Conservation (phyloP, 2,797 vertebrate species). For the Tragopan temminckii region DNA sequence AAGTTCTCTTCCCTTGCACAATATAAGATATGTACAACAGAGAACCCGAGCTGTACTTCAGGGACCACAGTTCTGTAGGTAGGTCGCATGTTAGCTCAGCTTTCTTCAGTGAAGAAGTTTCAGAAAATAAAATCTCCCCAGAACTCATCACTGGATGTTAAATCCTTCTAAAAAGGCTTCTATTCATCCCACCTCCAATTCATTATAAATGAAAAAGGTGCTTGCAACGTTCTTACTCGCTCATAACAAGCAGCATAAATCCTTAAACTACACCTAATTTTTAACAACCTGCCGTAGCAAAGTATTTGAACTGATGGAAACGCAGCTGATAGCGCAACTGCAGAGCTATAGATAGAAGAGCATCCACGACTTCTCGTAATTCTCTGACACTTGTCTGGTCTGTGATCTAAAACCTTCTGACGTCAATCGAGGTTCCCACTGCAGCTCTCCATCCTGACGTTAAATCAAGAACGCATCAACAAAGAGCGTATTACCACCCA, state of each 20-base stretch:
- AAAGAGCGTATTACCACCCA: background rate
- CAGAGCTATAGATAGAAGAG: conserved; percentile 66
- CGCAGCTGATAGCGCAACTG: background rate
- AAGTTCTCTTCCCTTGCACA: background rate
- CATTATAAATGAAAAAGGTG: background rate
- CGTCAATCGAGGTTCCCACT: conserved; percentile 45
- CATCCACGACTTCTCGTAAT: background rate
- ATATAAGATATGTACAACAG: background rate
- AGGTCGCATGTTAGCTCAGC: background rate
- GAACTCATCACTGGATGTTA: background rate
- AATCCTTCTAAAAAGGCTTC: background rate
- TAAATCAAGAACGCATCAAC: background rate
- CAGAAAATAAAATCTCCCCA: background rate
- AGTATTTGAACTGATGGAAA: conserved; percentile 16
- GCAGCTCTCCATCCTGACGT: background rate
- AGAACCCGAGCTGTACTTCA: rapidly evolving
- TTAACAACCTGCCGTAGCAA: background rate
- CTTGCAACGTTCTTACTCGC: background rate
- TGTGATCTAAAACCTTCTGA: conserved; percentile 68
- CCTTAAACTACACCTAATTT: conserved; percentile 40
- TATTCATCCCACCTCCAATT: background rate
- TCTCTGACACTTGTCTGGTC: conserved; percentile 60
- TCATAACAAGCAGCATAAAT: conserved; percentile 17
- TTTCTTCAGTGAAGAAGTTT: background rate
- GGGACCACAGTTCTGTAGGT: background rate